Base-by-base conservation (phyloP, 2,113 vertebrate genomes). In the Sinocyclocheilus anophthalmus region DNA sequence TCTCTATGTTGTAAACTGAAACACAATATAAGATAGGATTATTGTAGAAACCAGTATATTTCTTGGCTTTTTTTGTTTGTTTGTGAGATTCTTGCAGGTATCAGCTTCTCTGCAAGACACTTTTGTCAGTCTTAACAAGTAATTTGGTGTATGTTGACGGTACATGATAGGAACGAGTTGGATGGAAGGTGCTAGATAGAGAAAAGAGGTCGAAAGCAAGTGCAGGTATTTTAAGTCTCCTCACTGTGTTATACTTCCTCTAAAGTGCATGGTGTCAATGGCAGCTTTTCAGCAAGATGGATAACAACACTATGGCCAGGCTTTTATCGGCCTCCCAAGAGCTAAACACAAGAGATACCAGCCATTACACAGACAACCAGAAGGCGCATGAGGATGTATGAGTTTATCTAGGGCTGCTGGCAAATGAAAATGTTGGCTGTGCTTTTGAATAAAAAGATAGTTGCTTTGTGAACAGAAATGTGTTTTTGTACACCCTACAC, bases 201-300 rank as follows among this genome's bases (percentile, higher is more conserved):
- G 30, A 30, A 30, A 30, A 30, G 30, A 30, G 30, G 30, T 30
- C 0, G 30, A 30, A 30, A 30, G 30, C 30, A 30, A 30, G 30
- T 30, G 30, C 30, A 30, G 30, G 30, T 30, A 30, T 30, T 30
- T 30, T 30, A 30, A 30, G 30, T 30, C 30, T 30, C 30, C 30
- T 30, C 30, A 30, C 30, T 30, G 30, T 30, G 30, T 30, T 30
- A 30, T 30, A 30, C 30, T 26, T 95, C 94, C 94, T 95, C 92
- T 92, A 94, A 95, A 95, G 93, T 95, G 95, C 93, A 84, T 90
- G 59, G 94, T 94, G 94, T 95, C 93, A 95, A 94, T 94, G 90
- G 94, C 90, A 87, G 91, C 94, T 94, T 95, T 94, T 95, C 94
- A 95, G 93, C 93, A 91, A 89, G 89, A 90, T 84, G 93, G 94